A percentile compares a stretch with the other conserved stretches of the same genome.
Conservation (phyloP, 2,888 invertebrate genomes). For the Nesidiocoris tenuis region DNA sequence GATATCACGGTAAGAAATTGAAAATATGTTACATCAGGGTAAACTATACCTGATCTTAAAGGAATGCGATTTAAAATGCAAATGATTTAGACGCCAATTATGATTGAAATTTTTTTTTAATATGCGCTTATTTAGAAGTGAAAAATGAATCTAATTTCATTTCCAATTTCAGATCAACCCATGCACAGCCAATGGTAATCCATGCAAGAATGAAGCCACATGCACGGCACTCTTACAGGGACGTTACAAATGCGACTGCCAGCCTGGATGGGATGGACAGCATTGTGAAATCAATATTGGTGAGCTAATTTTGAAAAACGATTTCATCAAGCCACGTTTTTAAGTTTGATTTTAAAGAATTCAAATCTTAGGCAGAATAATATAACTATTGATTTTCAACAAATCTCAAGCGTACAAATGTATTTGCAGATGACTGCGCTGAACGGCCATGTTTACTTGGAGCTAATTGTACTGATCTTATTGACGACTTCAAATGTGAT, state of each 20-base stretch:
- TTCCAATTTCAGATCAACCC: slow-evolving; percentile 72
- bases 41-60: background rate
- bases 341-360: no score
- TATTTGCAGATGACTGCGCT: slow-evolving; percentile 80
- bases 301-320: no score
- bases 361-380: no score
- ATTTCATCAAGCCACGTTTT: no score
- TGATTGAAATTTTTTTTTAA: no score
- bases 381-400: no score
- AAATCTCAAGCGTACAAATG: no score
- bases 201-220: slow-evolving; percentile 85
- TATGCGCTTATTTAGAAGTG: no score
- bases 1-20: slow-evolving; percentile 80
- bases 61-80: no score
- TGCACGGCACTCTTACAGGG: slow-evolving; percentile 89
- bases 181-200: slow-evolving; percentile 83
- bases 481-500: slow-evolving; percentile 89
- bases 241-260: slow-evolving; percentile 90
- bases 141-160: background rate
- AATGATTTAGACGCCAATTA: no score
- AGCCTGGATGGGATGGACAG: slow-evolving; percentile 96
- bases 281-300: slow-evolving; percentile 83
- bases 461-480: slow-evolving; percentile 88
- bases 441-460: slow-evolving; percentile 88
- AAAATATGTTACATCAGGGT: slow-evolving; percentile 18